Base-by-base conservation (phyloP, 2,113 vertebrate species). In the Zosterops pallidus region DNA sequence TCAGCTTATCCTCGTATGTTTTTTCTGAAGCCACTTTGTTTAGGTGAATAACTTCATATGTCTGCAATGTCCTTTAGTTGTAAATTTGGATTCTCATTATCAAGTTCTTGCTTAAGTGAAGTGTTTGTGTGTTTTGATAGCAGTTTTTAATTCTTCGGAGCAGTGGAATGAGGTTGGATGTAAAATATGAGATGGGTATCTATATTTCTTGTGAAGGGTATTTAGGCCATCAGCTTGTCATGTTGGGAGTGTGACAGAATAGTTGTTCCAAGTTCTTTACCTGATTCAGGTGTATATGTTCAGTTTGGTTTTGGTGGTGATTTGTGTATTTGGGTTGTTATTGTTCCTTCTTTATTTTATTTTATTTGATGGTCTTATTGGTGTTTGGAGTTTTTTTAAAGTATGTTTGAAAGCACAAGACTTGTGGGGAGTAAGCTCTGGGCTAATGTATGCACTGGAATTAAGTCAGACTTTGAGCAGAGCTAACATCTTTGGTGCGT, bases 271-370 rank as follows among this genome's bases (percentile, higher is more conserved):
- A 28, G 31, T 57, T 65, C 21, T 49, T 47, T 52, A 33, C 21
- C 19, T 55, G 53, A 25, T 64, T 68, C 53, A 79, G 10, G 5
- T 84, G 19, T 75, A 29, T 62, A 12, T 71, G 17, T 31, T 83
- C 1, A 0, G 2, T 55, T 52, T 42, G 41, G 14, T 77, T 80
- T 84, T 59, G 14, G 9, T 28, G 16, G 5, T 0, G 10, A 28
- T n/a, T 74, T 50, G 2, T 37, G 11, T 44, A 9, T 68, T 42
- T 17, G 31, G 7, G 14, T 4, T 39, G 5, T 37, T 64, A 15
- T 35, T 82, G 26, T 42, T 65, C 19, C 7, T 46, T 39, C 25
- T 50, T 52, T 42, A 13, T 50, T 64, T 41, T 28, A 14, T 35
- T 67, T 77, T 67, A 2, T 44, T 37, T 53, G 19, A 23, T 52